These are phyloP conservation scores for Acyrthosiphon pisum DNA, from an alignment of 1,140 invertebrate species.

Conservation along the genomic window DNA sequence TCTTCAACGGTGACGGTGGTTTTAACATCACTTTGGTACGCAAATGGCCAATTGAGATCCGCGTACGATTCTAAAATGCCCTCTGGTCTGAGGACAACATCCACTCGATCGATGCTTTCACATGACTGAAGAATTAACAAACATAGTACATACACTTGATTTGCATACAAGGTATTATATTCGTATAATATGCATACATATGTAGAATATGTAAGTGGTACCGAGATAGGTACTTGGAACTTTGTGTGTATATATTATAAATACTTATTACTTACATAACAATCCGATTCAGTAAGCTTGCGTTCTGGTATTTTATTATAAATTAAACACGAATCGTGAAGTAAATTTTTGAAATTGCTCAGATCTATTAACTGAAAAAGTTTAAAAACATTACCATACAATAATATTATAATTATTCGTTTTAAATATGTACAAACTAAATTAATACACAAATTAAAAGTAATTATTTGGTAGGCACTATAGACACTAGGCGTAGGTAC, in stretches of 20 bases:
- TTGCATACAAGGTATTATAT: too few relatives aligned
- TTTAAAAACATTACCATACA: background rate
- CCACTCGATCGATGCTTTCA: constrained; percentile 10
- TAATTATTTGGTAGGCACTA: background rate
- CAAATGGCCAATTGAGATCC: constrained; percentile 25
- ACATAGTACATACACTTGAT: background rate
- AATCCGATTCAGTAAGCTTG: background rate
- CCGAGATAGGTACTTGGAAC: too few relatives aligned
- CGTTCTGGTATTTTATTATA: constrained; percentile 13
- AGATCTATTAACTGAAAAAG: constrained; percentile 2
- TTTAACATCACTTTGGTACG: background rate
- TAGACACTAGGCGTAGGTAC: too few relatives aligned
- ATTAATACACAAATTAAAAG: background rate
- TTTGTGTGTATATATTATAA: background rate
- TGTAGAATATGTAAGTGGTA: too few relatives aligned
- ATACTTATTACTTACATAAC: constrained; percentile 39
- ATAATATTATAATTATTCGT: too few relatives aligned
- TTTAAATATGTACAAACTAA: background rate
- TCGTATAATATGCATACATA: too few relatives aligned
- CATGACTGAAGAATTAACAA: constrained; percentile 19
- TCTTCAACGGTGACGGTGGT: background rate
- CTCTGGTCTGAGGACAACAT: background rate
- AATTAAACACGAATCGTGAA: constrained; percentile 32
- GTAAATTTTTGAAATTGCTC: constrained; percentile 48
- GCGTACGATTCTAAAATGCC: constrained; percentile 28